These are phyloP conservation scores for Mesochorus sp. DNA, from an alignment of 2,888 invertebrate species.

Conservation along the genomic window DNA sequence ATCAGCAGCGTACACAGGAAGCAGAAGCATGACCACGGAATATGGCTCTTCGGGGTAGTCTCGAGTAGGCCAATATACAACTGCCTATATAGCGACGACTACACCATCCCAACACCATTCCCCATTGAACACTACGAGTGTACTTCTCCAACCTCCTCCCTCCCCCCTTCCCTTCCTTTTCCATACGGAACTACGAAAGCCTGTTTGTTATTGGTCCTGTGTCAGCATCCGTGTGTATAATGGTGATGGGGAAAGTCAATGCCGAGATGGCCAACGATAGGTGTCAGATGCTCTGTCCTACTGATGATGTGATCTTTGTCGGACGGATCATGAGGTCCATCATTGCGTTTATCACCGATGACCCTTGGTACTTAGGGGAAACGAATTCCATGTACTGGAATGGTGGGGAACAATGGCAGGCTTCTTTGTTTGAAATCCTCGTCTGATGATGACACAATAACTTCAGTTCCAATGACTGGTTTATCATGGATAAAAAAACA, in stretches of 20 bases:
- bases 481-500: too few relatives aligned
- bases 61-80: slow-evolving; percentile 20
- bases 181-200: neutral
- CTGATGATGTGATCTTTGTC: too few relatives aligned
- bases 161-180: neutral
- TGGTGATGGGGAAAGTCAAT: neutral
- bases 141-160: neutral
- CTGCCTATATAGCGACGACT: slow-evolving; percentile 8
- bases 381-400: too few relatives aligned
- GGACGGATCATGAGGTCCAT: too few relatives aligned
- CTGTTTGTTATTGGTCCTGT: neutral
- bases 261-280: too few relatives aligned
- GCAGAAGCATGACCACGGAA: slow-evolving; percentile 43
- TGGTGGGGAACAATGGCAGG: too few relatives aligned
- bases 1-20: slow-evolving; percentile 29
- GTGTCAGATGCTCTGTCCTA: too few relatives aligned
- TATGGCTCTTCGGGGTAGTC: slow-evolving; percentile 48
- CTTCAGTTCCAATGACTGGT: too few relatives aligned
- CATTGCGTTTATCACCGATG: too few relatives aligned
- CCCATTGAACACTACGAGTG: slow-evolving; percentile 4
- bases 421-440: too few relatives aligned
- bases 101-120: neutral
- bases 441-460: too few relatives aligned
- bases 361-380: too few relatives aligned
- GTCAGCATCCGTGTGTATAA: neutral